phyloP scores from a whole-genome alignment of 2,113 vertebrate species.

The Nibea coibor region DNA sequence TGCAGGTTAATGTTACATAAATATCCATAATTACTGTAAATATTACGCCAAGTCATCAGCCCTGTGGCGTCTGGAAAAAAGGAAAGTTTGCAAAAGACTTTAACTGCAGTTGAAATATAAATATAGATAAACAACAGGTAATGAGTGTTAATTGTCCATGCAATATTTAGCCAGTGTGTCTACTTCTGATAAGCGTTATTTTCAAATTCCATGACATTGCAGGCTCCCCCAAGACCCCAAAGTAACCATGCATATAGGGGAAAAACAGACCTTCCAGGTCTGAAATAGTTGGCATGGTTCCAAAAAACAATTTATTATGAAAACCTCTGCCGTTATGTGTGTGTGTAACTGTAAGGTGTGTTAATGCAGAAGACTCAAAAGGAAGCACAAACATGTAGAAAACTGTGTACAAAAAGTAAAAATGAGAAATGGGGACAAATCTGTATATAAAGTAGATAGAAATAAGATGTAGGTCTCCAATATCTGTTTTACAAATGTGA shows the following conservation, averaged over 20 bases:
- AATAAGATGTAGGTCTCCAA: not conserved
- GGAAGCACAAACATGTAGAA: not conserved
- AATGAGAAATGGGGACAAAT: not conserved
- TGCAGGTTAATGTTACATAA: conserved; percentile 8
- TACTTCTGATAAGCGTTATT: conserved; percentile 12
- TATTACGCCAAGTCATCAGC: not conserved
- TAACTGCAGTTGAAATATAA: conserved; percentile 10
- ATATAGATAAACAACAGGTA: conserved; percentile 18
- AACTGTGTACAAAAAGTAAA: not conserved
- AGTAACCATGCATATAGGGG: not conserved
- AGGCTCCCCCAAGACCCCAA: not conserved
- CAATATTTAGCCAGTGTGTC: not conserved
- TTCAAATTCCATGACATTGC: not conserved
- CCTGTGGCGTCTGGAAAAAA: not conserved
- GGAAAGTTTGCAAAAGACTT: not conserved
- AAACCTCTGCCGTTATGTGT: not conserved
- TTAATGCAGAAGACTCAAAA: not conserved
- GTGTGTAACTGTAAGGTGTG: not conserved
- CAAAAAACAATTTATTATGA: conserved; percentile 6
- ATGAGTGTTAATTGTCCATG: conserved; percentile 26
- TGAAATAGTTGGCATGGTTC: conserved; percentile 2
- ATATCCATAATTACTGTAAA: not conserved
- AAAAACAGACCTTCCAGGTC: not conserved
- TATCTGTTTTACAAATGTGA: not conserved
- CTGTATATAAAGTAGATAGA: not conserved